Base-by-base conservation (phyloP, 2,888 invertebrate genomes). In the Altica lythri region DNA sequence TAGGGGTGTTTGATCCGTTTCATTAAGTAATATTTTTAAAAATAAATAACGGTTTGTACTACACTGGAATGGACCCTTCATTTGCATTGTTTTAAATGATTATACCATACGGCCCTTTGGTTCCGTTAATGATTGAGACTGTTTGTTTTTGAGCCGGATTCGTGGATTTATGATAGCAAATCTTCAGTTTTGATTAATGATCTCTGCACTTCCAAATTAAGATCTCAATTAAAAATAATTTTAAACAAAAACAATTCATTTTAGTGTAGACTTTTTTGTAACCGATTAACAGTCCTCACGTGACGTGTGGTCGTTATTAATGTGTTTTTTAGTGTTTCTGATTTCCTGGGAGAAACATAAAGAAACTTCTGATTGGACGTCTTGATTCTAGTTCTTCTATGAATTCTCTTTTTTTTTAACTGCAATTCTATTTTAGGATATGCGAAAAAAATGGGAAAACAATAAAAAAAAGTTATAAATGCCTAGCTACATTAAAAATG, bases 141-240 rank as follows among this genome's bases (percentile, higher is more conserved):
- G 49, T 49, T 29, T 47, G 40, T 37, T 55, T 35, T 53, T 13
- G 44, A 46, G 51, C 47, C 37, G 43, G 45, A 50, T 42, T 53
- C 38, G 32, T 52, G 56, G 49, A 48, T 57, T 51, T 51, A 57
- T 43, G 50, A 51, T 57, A 44, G 53, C 57, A 54, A 54, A 57
- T 57, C 50, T 46, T 25, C 54, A 6, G 40, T 32, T 42, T 32
- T 57, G 57, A 57, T 57, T 57, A 50, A 57, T 57, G 57, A 48
- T 51, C 9, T n/a, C 49, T 42, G 16, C 38, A 45, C 43, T 47
- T 51, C 48, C 14, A 48, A 54, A 57, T 57, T 57, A 54, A 54
- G 53, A 54, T 38, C 25, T 57, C 50, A 53, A 57, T 57, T 57
- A 51, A 48, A 54, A 38, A 35, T 27, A 27, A 44, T 38, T 27